Percentiles rank a stretch among this genome's conserved stretches.
Evolutionary conservation across 2,113 vertebrate species (phyloP).

Genomic region (Pholis gunnellus): DNA sequence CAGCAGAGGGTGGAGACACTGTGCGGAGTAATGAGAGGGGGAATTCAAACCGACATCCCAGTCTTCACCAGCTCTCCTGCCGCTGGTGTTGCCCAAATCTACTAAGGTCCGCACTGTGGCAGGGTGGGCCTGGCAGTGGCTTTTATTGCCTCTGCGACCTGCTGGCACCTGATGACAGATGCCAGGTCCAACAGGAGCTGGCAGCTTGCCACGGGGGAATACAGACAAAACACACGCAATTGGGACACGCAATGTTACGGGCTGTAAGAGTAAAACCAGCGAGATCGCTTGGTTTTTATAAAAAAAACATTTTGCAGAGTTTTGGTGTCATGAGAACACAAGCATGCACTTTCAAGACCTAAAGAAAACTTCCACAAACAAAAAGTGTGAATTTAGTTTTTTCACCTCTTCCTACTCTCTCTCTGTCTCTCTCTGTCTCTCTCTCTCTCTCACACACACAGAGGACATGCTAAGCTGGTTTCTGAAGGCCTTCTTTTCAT

Average conservation of each 20-base stretch:
- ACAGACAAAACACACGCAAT: not conserved
- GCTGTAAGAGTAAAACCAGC: not conserved
- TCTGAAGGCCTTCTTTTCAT: constrained; percentile 49
- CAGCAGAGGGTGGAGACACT: constrained; percentile 26
- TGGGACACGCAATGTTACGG: constrained; percentile 7
- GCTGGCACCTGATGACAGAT: constrained; percentile 67
- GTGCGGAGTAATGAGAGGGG: constrained; percentile 60
- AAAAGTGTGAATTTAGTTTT: constrained; percentile 38
- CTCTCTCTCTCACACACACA: not conserved
- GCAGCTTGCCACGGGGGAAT: constrained; percentile 57
- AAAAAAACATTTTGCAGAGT: constrained; percentile 24
- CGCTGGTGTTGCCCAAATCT: constrained; percentile 59
- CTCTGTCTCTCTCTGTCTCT: not conserved
- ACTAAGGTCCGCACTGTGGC: constrained; percentile 54
- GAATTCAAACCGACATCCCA: constrained; percentile 62
- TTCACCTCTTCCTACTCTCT: not conserved
- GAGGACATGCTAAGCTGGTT: constrained; percentile 59
- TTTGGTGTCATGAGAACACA: constrained; percentile 12
- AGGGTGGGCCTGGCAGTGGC: constrained; percentile 63
- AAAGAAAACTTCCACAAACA: constrained; percentile 34
- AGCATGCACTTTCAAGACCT: constrained; percentile 24
- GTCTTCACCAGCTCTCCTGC: constrained; percentile 47
- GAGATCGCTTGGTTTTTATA: not conserved
- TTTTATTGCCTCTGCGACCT: constrained; percentile 68
- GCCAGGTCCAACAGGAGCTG: constrained; percentile 66